A percentile compares a stretch with the other conserved stretches of the same genome.
Evolutionary conservation across 2,797 vertebrate species (phyloP).

Genomic region (Macropus fuliginosus): DNA sequence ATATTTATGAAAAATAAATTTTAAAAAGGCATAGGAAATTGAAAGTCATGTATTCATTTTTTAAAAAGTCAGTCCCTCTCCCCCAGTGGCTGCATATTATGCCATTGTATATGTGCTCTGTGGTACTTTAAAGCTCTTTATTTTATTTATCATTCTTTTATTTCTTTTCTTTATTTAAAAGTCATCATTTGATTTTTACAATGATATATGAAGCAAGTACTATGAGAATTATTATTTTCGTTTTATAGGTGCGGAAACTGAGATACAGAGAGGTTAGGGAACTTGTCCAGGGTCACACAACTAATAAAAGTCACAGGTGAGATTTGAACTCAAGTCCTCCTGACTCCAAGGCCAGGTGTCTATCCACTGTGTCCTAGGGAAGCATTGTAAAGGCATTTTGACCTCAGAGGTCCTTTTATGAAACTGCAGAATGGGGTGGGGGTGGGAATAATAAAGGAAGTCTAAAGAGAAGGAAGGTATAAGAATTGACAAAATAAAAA

Average conservation of each 20-base stretch:
- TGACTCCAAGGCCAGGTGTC: not conserved
- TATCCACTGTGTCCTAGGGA: not conserved
- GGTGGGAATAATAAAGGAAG: constrained; percentile 9
- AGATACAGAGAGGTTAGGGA: not conserved
- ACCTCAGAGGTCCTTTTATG: constrained; percentile 15
- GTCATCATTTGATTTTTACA: not conserved
- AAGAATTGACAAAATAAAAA: not conserved
- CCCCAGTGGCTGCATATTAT: not conserved
- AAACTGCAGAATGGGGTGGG: constrained; percentile 31
- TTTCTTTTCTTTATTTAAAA: too few species aligned
- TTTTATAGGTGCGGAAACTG: not conserved
- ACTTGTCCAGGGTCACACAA: not conserved
- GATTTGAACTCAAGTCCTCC: not conserved
- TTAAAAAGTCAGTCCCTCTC: not conserved
- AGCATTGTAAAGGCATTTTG: not conserved
- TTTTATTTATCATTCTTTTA: too few species aligned
- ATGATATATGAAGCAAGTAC: not conserved
- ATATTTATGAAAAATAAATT: constrained; percentile 7
- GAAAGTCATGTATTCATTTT: not conserved
- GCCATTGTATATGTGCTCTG: not conserved
- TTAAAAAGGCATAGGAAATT: constrained; percentile 31
- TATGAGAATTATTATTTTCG: not conserved
- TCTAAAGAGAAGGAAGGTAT: constrained; percentile 31
- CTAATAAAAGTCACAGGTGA: not conserved
- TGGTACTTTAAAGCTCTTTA: not conserved